Evolutionary conservation across 2,888 invertebrate species (phyloP), one percentile per base, ranked within the genome.

Genomic region (Amphipoea lucens): DNA sequence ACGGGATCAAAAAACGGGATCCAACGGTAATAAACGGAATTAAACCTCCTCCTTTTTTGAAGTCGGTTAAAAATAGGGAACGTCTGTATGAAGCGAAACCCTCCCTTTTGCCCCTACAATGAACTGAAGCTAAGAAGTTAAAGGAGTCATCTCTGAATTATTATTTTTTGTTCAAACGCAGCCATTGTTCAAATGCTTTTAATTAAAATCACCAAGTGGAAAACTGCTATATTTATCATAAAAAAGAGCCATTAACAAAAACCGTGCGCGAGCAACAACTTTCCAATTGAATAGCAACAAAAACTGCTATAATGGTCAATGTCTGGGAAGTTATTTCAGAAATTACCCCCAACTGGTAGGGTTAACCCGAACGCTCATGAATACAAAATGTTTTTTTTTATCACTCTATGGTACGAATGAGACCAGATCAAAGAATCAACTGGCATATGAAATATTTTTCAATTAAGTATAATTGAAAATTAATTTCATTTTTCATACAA

Each of bases 221-320:
- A 75, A 78, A 67, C 70, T 36, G 66, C 74, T 70, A 69, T 54
- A 76, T 65, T 42, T 54, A 40, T 63, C 78, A 71, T 23, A 48
- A 48, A 73, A 84, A 71, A 60, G 54, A 54, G 57, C 54, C 14
- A n/a, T 77, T 70, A 66, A 74, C 72, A 77, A 85, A 84, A 85
- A 78, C 68, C 60, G 17, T 23, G 14, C 23, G 45, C 48, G 57
- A 75, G 45, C 51, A 72, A 62, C 42, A 81, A 87, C 72, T 85
- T 87, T 83, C 60, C 86, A 82, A 88, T 90, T 87, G 82, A 86
- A 89, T 73, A 80, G 74, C 73, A 74, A 84, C 87, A 84, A 87
- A 87, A 85, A 90, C 75, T 73, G 69, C 66, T 79, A 74, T 81
- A 89, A 84, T 71, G 77, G 79, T 11, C 74, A 72, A 69, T 77